These are phyloP conservation scores for Regulus satrapa DNA, from an alignment of 2,113 vertebrate species.

Conservation along the genomic window DNA sequence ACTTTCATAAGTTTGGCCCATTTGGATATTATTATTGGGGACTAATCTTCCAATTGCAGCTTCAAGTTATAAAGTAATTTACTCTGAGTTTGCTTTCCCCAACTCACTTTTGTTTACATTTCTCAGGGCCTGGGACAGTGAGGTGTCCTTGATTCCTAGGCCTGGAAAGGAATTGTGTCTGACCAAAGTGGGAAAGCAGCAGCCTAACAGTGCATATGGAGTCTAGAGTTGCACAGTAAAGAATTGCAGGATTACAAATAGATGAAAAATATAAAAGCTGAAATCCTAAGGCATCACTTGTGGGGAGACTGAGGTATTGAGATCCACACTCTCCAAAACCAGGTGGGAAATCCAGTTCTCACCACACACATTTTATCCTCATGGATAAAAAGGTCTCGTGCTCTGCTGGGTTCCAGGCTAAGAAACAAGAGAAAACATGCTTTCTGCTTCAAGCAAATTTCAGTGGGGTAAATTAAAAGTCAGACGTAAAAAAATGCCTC, in stretches of 20 bases:
- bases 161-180: background rate
- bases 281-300: background rate
- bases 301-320: accelerated
- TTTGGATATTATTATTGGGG: background rate
- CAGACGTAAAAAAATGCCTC: background rate
- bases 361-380: background rate
- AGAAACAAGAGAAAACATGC: background rate
- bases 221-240: background rate
- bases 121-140: background rate
- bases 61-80: background rate
- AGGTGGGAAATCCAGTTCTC: background rate
- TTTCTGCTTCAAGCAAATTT: background rate
- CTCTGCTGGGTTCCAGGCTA: background rate
- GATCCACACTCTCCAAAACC: accelerated
- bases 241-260: background rate
- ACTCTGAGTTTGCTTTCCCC: background rate
- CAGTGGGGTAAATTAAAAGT: background rate
- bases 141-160: background rate
- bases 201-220: accelerated
- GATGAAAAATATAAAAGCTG: background rate
- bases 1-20: background rate
- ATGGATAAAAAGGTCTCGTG: accelerated
- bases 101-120: background rate
- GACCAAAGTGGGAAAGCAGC: background rate
- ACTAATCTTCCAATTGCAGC: background rate